Conservation (phyloP, 2,888 invertebrate species). For the Leptodirus hochenwartii region DNA sequence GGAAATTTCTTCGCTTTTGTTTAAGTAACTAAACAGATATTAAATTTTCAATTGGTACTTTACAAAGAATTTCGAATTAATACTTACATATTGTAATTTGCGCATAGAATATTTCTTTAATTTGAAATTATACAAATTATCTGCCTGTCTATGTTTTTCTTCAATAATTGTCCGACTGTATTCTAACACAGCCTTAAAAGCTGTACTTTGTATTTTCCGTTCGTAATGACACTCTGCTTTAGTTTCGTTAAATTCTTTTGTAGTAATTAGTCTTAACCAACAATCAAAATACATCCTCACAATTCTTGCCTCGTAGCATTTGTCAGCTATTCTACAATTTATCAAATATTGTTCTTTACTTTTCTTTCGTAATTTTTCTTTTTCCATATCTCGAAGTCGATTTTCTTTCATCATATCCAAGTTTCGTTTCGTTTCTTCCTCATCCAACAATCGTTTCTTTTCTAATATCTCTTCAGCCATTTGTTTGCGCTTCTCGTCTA, state of each 20-base stretch:
- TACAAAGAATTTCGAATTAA: too few relatives aligned
- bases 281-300: slow-evolving; percentile 13
- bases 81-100: too few relatives aligned
- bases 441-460: slow-evolving; percentile 35
- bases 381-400: slow-evolving; percentile 35
- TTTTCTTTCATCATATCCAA: slow-evolving; percentile 42
- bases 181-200: slow-evolving; percentile 6
- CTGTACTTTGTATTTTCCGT: slow-evolving; percentile 5
- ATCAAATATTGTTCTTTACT: slow-evolving; percentile 27
- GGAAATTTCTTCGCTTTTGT: slow-evolving; percentile 36
- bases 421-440: slow-evolving; percentile 38
- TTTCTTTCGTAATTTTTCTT: slow-evolving; percentile 35
- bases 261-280: slow-evolving; percentile 16
- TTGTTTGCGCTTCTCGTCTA: slow-evolving; percentile 32
- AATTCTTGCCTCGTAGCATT: slow-evolving; percentile 17
- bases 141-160: background rate
- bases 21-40: slow-evolving; percentile 18
- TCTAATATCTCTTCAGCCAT: slow-evolving; percentile 42
- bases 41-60: background rate
- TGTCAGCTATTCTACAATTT: slow-evolving; percentile 26
- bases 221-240: slow-evolving; percentile 4
- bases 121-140: background rate
- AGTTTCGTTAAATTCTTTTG: slow-evolving; percentile 12
- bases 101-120: background rate
- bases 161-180: slow-evolving; percentile 1